A percentile compares a stretch with the other conserved stretches of the same genome.
phyloP scores from a whole-genome alignment of 2,113 vertebrate species.

The Sebastes fasciatus region DNA sequence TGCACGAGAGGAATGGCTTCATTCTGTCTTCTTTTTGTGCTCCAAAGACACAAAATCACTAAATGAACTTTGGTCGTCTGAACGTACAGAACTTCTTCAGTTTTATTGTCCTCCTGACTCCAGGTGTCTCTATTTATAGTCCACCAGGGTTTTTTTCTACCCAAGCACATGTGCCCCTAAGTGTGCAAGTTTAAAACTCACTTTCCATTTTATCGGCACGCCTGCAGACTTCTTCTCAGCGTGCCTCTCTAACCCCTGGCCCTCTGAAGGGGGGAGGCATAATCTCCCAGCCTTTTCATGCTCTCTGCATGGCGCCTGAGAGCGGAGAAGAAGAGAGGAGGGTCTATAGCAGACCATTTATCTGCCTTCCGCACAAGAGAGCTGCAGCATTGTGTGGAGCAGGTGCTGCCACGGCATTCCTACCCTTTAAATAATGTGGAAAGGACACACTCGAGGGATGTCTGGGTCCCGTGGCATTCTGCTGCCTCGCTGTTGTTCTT shows the following conservation, averaged over 20 bases:
- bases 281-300: slow-evolving; percentile 70
- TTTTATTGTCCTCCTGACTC: slow-evolving; percentile 24
- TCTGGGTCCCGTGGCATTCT: slow-evolving; percentile 43
- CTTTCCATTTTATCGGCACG: slow-evolving; percentile 29
- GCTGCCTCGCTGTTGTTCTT: slow-evolving; percentile 62
- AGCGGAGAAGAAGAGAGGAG: slow-evolving; percentile 48
- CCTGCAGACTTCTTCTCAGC: slow-evolving; percentile 37
- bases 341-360: slow-evolving; percentile 54
- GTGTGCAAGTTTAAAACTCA: slow-evolving; percentile 38
- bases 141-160: slow-evolving; percentile 6
- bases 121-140: slow-evolving; percentile 16
- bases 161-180: slow-evolving; percentile 26
- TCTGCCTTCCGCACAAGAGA: slow-evolving; percentile 50
- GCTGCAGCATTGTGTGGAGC: slow-evolving; percentile 63
- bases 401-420: slow-evolving; percentile 58
- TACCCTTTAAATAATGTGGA: slow-evolving; percentile 53
- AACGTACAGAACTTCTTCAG: background rate
- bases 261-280: slow-evolving; percentile 59
- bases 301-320: slow-evolving; percentile 59
- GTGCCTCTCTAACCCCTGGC: slow-evolving; percentile 48
- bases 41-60: slow-evolving; percentile 6
- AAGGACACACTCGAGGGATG: slow-evolving; percentile 53
- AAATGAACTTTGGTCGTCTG: slow-evolving; percentile 17
- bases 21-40: slow-evolving; percentile 52
- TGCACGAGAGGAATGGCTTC: slow-evolving; percentile 45